Percentiles rank a stretch among this genome's conserved stretches.
phyloP scores from a whole-genome alignment of 2,113 vertebrate species.

The Acanthochromis polyacanthus region DNA sequence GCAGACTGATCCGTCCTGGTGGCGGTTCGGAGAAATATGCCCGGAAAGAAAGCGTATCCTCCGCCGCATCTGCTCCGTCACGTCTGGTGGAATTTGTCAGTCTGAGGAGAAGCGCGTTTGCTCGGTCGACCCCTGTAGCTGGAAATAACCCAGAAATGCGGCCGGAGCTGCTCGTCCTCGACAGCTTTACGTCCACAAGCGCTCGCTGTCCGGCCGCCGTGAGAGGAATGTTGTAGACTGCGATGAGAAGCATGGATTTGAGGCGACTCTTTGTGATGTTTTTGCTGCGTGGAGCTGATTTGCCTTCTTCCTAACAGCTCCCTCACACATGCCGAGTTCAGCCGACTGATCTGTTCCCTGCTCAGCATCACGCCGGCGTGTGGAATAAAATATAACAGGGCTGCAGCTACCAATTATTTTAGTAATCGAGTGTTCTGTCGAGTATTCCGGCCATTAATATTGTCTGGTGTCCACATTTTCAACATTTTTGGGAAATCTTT shows the following conservation, averaged over 20 bases:
- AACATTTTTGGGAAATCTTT: no score
- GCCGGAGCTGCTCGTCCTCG: fast-evolving
- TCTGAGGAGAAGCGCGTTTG: neutral
- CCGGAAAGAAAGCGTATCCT: neutral
- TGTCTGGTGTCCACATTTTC: no score
- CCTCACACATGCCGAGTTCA: neutral
- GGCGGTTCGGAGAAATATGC: no score
- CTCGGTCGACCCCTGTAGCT: neutral
- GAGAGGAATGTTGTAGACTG: neutral
- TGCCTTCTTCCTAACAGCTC: neutral
- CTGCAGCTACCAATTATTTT: no score
- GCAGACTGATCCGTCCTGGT: no score
- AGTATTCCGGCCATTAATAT: no score
- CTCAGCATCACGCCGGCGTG: neutral
- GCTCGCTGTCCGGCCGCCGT: neutral
- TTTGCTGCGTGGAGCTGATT: neutral
- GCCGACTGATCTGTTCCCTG: neutral
- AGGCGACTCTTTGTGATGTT: neutral
- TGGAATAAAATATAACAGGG: neutral
- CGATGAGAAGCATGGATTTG: neutral
- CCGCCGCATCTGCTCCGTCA: neutral
- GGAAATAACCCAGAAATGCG: neutral
- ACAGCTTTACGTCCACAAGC: neutral
- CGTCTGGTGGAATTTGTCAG: neutral
- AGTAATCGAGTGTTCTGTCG: no score